Percentiles rank a stretch among this genome's conserved stretches.
Evolutionary conservation across 1,140 invertebrate species (phyloP).

Genomic region (Leptinotarsa defecta): DNA sequence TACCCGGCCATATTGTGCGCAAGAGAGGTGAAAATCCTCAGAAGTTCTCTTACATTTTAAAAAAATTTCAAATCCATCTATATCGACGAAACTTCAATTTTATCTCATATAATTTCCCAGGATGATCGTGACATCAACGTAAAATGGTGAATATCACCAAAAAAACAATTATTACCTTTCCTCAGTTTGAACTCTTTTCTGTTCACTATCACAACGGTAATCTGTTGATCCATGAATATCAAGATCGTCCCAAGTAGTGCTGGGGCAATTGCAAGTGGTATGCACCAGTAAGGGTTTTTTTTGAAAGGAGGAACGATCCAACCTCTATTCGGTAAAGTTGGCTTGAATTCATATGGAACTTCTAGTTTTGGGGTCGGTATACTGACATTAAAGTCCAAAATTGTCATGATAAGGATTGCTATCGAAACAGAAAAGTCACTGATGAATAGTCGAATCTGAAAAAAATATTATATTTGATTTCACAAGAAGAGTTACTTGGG

Average conservation of each 20-base stretch:
- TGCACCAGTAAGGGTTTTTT: constrained; percentile 85
- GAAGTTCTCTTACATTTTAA: too few relatives aligned
- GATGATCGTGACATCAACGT: too few relatives aligned
- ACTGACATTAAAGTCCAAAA: constrained; percentile 80
- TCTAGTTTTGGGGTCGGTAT: constrained; percentile 93
- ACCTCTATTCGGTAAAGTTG: constrained; percentile 78
- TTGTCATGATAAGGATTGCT: constrained; percentile 90
- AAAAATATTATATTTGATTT: constrained; percentile 21
- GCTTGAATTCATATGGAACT: constrained; percentile 87
- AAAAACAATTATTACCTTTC: constrained; percentile 66
- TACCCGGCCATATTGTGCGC: too few relatives aligned
- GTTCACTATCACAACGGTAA: constrained; percentile 98
- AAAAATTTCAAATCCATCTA: too few relatives aligned
- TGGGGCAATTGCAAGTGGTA: constrained; percentile 81
- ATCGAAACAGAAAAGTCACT: constrained; percentile 99
- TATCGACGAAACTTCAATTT: too few relatives aligned
- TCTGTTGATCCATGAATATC: constrained; percentile 99
- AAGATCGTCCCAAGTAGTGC: constrained; percentile 94
- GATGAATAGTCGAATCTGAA: constrained; percentile 83
- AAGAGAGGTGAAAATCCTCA: too few relatives aligned
- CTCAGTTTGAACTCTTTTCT: constrained; percentile 97
- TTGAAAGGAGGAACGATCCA: constrained; percentile 93
- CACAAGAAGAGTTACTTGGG: too few relatives aligned
- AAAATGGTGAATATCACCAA: not conserved
- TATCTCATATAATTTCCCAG: too few relatives aligned